A percentile compares a stretch with the other conserved stretches of the same genome.
These are phyloP conservation scores for Drosophila emarginata DNA, from an alignment of 2,888 invertebrate genomes.

Conservation along the genomic window DNA sequence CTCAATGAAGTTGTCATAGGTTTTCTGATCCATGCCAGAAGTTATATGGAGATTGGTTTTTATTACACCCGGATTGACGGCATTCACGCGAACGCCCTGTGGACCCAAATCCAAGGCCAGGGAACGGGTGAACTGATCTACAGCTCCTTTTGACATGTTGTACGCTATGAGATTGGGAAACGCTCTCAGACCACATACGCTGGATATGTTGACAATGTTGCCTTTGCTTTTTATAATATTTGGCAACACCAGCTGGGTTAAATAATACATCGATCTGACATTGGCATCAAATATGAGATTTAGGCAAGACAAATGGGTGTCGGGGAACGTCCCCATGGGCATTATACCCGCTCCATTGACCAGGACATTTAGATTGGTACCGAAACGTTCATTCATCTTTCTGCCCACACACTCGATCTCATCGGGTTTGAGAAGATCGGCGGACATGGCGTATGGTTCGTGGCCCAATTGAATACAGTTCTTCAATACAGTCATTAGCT, in stretches of 20 bases:
- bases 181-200: slow-evolving; percentile 92
- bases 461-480: slow-evolving; percentile 56
- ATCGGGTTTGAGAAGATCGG: not conserved
- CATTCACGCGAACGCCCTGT: slow-evolving; percentile 92
- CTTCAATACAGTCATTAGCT: slow-evolving; percentile 85
- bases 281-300: slow-evolving; percentile 93
- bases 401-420: slow-evolving; percentile 82
- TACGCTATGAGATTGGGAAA: slow-evolving; percentile 94
- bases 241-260: slow-evolving; percentile 89
- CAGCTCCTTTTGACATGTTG: slow-evolving; percentile 94
- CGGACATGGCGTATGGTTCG: slow-evolving; percentile 11
- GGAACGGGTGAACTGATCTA: slow-evolving; percentile 96
- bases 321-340: slow-evolving; percentile 90
- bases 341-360: slow-evolving; percentile 94
- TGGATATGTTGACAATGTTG: slow-evolving; percentile 95
- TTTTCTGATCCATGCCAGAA: slow-evolving; percentile 91
- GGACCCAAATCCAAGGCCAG: slow-evolving; percentile 90
- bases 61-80: slow-evolving; percentile 96
- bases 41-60: not conserved
- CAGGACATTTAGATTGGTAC: slow-evolving; percentile 88
- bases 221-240: slow-evolving; percentile 90
- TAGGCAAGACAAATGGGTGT: slow-evolving; percentile 89
- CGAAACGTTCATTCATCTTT: slow-evolving; percentile 84
- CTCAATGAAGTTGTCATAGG: slow-evolving; percentile 92
- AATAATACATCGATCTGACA: slow-evolving; percentile 88